phyloP scores from a whole-genome alignment of 2,888 invertebrate species.

The Teinopalpus imperialis region DNA sequence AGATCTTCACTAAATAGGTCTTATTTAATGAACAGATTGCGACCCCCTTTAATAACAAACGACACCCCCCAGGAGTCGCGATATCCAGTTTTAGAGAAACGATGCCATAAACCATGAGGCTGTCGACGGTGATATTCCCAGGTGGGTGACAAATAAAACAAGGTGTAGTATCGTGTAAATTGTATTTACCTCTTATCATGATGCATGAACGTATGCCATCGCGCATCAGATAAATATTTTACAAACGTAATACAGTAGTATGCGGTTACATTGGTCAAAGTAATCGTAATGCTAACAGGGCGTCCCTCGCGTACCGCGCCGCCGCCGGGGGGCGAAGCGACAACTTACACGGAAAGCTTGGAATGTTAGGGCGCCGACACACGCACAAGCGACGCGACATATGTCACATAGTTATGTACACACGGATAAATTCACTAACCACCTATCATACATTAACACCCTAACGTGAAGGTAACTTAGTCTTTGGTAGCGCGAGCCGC shows the following conservation, averaged over 20 bases:
- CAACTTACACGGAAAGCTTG: constrained; percentile 61
- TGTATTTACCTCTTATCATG: constrained; percentile 79
- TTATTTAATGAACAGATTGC: too few relatives aligned
- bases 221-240: constrained; percentile 72
- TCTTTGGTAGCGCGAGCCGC: constrained; percentile 78
- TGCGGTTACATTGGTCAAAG: constrained; percentile 80
- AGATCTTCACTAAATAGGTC: too few relatives aligned
- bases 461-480: constrained; percentile 77
- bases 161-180: constrained; percentile 70
- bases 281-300: constrained; percentile 48
- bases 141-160: constrained; percentile 72
- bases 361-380: constrained; percentile 54
- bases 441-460: constrained; percentile 68
- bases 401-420: constrained; percentile 61
- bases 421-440: constrained; percentile 62
- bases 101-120: too few relatives aligned
- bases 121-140: too few relatives aligned
- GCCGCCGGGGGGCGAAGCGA: constrained; percentile 46
- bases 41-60: too few relatives aligned
- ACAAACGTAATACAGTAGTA: constrained; percentile 77
- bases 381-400: constrained; percentile 2
- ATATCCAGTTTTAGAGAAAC: too few relatives aligned
- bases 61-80: too few relatives aligned
- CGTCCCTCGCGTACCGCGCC: too few relatives aligned
- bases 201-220: constrained; percentile 72